Conservation (phyloP, 1,140 invertebrate genomes). For the Schlechtendalia chinensis region DNA sequence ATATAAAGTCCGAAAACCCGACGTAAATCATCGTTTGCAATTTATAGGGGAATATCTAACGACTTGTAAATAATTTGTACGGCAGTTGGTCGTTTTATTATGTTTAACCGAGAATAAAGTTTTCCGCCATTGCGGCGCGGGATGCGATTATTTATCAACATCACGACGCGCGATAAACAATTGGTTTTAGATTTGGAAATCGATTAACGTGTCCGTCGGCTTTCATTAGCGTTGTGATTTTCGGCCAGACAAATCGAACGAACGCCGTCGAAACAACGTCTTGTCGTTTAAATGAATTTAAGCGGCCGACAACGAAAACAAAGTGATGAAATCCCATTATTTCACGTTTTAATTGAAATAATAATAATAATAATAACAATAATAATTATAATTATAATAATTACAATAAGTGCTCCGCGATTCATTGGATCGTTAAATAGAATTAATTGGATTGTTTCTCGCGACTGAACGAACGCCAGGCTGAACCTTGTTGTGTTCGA, state of each 20-base stretch:
- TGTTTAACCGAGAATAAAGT: conserved; percentile 17
- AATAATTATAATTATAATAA: too few species aligned
- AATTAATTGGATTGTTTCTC: too few species aligned
- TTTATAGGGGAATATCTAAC: conserved; percentile 22
- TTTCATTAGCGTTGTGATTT: background rate
- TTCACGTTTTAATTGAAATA: too few species aligned
- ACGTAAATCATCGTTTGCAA: background rate
- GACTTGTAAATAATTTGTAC: conserved; percentile 31
- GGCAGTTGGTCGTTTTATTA: background rate
- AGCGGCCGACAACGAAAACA: background rate
- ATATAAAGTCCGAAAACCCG: too few species aligned
- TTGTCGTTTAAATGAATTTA: background rate
- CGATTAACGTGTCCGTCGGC: background rate
- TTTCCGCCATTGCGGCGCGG: background rate
- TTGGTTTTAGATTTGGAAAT: conserved; percentile 23
- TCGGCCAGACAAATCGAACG: background rate
- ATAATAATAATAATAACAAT: too few species aligned
- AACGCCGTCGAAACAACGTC: background rate
- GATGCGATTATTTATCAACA: conserved; percentile 12
- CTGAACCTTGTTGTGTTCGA: too few species aligned
- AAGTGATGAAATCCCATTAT: too few species aligned
- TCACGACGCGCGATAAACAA: background rate
- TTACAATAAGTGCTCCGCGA: too few species aligned
- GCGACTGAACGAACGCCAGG: too few species aligned
- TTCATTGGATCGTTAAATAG: too few species aligned